Base-by-base conservation (phyloP, 2,888 invertebrate genomes). In the Orchestes rusci region DNA sequence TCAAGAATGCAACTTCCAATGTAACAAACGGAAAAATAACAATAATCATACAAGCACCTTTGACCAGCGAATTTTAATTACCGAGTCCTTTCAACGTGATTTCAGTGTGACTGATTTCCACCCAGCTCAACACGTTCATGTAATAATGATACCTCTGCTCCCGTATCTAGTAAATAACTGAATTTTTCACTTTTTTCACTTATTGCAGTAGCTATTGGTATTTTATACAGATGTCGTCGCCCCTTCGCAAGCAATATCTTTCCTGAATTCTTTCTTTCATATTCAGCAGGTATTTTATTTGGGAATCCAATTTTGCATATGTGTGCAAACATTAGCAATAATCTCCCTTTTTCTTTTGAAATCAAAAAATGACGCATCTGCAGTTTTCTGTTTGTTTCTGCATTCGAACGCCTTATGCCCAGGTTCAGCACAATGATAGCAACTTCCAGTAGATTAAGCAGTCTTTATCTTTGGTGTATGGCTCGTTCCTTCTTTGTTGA, bases 1-100 rank as follows among this genome's bases (percentile, higher is more conserved):
- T 34, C 28, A 31, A 3, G 28, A 53, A 52, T 17, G 17, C 16
- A 12, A 53, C 39, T 41, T 52, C 46, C n/a, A 53, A 20, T n/a
- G 45, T 44, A 8, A 50, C 16, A 18, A 19, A 16, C 10, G 51
- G 42, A 31, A 53, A 49, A 27, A 39, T 39, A 16, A 39, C 20
- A 5, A 52, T 34, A 7, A 53, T 13, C 17, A 42, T 36, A 34
- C 53, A 53, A 17, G 18, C 16, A 20, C 52, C 45, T 30, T 43
- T 31, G 15, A 38, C 32, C 20, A 39, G 33, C 40, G 51, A 33
- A 40, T 34, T 18, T 23, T 40, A 20, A 12, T n/a, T 27, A 31
- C 48, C 48, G 20, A 52, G 20, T 16, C 50, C 50, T 20, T 20
- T 23, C 16, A 52, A 48, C 10, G 43, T 20, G 17, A 32, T 18